phyloP scores from a whole-genome alignment of 2,113 vertebrate species.

The Pelusios castaneus region DNA sequence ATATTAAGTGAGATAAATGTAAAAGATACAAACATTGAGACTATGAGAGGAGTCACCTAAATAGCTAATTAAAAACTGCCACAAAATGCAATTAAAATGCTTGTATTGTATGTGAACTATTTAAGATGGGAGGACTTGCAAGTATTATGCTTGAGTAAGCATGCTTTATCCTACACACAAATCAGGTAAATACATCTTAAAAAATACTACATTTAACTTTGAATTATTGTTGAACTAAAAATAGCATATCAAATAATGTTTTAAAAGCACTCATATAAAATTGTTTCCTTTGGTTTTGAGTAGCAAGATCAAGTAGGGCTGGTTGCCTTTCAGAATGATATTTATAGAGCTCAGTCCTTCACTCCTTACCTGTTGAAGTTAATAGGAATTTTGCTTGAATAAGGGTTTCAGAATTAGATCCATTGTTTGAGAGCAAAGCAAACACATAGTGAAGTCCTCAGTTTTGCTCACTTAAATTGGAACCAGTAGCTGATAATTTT shows the following conservation, averaged over 20 bases:
- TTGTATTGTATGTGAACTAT: neutral
- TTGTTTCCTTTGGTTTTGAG: neutral
- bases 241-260: neutral
- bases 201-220: neutral
- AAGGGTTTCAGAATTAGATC: neutral
- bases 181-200: neutral
- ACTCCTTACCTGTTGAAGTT: neutral
- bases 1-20: neutral
- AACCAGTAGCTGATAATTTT: neutral
- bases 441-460: neutral
- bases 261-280: neutral
- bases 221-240: neutral
- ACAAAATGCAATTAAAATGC: neutral
- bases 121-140: neutral
- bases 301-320: neutral
- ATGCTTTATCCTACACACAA: neutral
- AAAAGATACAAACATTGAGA: neutral
- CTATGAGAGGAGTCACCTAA: neutral
- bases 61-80: neutral
- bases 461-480: neutral
- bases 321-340: neutral
- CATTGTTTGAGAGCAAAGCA: neutral
- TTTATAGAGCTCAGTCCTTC: neutral
- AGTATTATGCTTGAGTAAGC: neutral
- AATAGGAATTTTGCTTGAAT: neutral